Conservation (phyloP, 2,888 invertebrate species). For the Drosophila stalkeri region DNA sequence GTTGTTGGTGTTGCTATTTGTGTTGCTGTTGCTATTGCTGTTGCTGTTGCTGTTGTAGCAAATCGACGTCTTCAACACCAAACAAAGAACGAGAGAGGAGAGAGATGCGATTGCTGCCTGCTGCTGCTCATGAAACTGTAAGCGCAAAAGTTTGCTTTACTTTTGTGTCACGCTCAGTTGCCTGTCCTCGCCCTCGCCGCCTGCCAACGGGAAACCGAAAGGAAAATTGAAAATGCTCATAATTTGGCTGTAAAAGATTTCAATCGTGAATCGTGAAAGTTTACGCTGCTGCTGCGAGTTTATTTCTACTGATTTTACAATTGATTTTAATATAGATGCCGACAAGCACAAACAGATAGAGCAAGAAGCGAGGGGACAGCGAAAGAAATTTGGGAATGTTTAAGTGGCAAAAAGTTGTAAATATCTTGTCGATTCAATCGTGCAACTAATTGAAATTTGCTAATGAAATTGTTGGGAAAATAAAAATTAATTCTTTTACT, state of each 20-base stretch:
- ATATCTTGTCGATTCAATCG: conserved; percentile 78
- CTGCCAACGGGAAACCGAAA: conserved; percentile 10
- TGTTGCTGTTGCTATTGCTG: conserved; percentile 31
- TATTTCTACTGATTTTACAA: conserved; percentile 78
- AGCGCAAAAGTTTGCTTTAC: conserved; percentile 78
- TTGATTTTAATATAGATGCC: conserved; percentile 71
- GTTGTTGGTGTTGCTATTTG: conserved; percentile 44
- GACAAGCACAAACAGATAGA: neutral
- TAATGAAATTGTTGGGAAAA: conserved; percentile 75
- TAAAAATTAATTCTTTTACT: conserved; percentile 42
- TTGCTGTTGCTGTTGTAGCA: conserved; percentile 53
- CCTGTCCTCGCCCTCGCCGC: conserved; percentile 22
- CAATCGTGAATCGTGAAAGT: conserved; percentile 81
- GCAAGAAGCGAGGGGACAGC: neutral
- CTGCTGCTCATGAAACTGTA: conserved; percentile 73
- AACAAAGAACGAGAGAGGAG: conserved; percentile 8
- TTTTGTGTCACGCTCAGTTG: conserved; percentile 78
- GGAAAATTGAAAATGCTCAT: conserved; percentile 82
- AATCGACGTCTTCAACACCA: conserved; percentile 64
- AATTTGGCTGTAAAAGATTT: conserved; percentile 82
- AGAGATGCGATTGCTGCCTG: conserved; percentile 51
- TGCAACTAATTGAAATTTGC: conserved; percentile 77
- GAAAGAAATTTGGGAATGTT: conserved; percentile 13
- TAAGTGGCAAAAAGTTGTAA: conserved; percentile 64
- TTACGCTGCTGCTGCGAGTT: conserved; percentile 65